Evolutionary conservation across 1,140 invertebrate species (phyloP).

Genomic region (Cotesia glomerata): DNA sequence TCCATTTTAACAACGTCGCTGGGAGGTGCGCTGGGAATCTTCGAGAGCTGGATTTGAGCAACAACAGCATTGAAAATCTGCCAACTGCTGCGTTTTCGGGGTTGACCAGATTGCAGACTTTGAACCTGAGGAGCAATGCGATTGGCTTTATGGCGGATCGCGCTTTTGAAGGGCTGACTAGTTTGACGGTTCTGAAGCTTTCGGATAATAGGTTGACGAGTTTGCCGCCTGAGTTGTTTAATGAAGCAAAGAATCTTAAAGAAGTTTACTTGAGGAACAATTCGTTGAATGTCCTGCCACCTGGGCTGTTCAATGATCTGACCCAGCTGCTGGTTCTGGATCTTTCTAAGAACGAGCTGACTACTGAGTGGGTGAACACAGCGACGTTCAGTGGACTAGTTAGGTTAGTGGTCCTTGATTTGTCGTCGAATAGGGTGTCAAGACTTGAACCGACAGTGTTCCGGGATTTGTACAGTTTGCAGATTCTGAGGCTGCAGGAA

Average conservation of each 20-base stretch:
- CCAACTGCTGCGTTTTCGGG: slow-evolving; percentile 78
- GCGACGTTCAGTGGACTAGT: slow-evolving; percentile 85
- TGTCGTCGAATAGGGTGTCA: slow-evolving; percentile 81
- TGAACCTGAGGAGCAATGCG: slow-evolving; percentile 71
- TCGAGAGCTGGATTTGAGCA: slow-evolving; percentile 78
- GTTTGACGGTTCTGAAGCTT: slow-evolving; percentile 78
- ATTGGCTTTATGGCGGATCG: slow-evolving; percentile 81
- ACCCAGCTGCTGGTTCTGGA: slow-evolving; percentile 82
- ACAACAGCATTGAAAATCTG: slow-evolving; percentile 82
- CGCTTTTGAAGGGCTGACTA: slow-evolving; percentile 79
- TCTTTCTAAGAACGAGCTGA: slow-evolving; percentile 84
- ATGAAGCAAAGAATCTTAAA: slow-evolving; percentile 78
- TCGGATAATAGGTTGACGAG: slow-evolving; percentile 82
- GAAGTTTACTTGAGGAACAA: slow-evolving; percentile 87
- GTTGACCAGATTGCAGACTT: slow-evolving; percentile 67
- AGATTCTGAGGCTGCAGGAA: slow-evolving; percentile 81
- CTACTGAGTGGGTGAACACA: slow-evolving; percentile 85
- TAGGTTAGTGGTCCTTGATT: slow-evolving; percentile 79
- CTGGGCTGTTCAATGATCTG: slow-evolving; percentile 83
- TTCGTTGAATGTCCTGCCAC: slow-evolving; percentile 83
- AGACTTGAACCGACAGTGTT: slow-evolving; percentile 82
- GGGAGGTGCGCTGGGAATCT: slow-evolving; percentile 73
- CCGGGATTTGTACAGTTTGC: slow-evolving; percentile 79
- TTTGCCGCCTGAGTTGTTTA: slow-evolving; percentile 82
- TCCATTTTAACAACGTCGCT: slow-evolving; percentile 74